Base-by-base conservation (phyloP, 1,140 invertebrate species). In the Drosophila melanica region DNA sequence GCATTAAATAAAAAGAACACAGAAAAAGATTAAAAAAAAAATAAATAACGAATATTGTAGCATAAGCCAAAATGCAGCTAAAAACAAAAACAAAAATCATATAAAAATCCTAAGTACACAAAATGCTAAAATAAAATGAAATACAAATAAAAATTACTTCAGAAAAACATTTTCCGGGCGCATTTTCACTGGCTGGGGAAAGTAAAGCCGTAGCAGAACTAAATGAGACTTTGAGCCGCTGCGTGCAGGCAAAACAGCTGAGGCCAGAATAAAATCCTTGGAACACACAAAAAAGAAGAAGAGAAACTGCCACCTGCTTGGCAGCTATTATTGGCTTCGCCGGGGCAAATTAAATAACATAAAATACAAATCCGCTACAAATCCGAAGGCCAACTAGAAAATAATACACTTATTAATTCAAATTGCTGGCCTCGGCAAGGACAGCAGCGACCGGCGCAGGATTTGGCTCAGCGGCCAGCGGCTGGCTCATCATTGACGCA, bases 331-430 rank as follows among this genome's bases (percentile, higher is more conserved):
- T 16, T 18, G 42, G 42, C 62, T 37, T n/a, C 12, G 51, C 9
- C 54, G 35, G 23, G 65, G 72, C 75, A 84, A 84, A 84, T 84
- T 73, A 84, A 79, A 84, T 77, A 80, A 85, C 81, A 85, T 79
- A 80, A 84, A 79, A 85, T 60, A 82, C 77, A 85, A 85, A 84
- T 85, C 81, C 77, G 59, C 62, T 45, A 64, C 71, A 66, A 59
- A 77, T 69, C 65, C 80, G 47, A 51, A 62, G 62, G 45, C 44
- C 67, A 58, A 76, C 65, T 77, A 48, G 65, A 71, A 82, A 75
- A 82, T 82, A 82, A 82, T 82, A 82, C 71, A 82, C 75, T 81
- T 82, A 82, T 82, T 82, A 82, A 82, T 82, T 82, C 79, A 78
- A 82, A 82, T 79, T 75, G 75, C 57, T 39, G 42, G 72, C 6